Conservation (phyloP, 2,113 vertebrate species). For the Petaurus breviceps region DNA sequence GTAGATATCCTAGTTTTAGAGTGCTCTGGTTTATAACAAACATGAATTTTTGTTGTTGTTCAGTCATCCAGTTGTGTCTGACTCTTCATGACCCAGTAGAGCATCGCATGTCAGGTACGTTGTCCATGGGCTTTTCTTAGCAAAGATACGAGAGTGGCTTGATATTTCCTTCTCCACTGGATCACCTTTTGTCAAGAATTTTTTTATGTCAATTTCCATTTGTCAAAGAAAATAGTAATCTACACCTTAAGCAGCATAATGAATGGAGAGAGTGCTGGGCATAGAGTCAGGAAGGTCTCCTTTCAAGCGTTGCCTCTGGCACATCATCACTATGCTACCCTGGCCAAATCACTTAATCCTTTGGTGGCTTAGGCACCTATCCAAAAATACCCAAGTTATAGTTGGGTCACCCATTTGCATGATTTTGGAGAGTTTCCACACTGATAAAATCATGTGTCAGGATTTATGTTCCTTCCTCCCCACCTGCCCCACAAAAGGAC, state of each 20-base stretch:
- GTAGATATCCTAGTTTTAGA: background rate
- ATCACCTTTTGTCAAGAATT: background rate
- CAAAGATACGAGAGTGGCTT: background rate
- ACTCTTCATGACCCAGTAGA: background rate
- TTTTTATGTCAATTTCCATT: background rate
- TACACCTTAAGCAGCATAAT: no score
- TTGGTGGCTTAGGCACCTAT: background rate
- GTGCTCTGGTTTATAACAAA: background rate
- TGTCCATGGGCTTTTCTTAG: background rate
- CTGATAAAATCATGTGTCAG: background rate
- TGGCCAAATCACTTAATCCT: no score
- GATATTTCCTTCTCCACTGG: background rate
- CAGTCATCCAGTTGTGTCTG: background rate
- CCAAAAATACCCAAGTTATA: background rate
- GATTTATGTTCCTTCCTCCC: background rate
- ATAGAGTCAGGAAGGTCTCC: no score
- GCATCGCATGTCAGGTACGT: background rate
- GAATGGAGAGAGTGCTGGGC: no score
- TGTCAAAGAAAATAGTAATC: no score
- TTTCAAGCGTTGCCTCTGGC: no score
- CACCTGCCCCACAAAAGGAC: background rate
- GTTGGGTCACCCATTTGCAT: background rate
- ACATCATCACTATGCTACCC: no score
- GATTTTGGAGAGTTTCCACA: background rate
- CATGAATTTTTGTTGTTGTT: background rate